Percentiles rank a stretch among this genome's conserved stretches.
These are phyloP conservation scores for Proisotoma minuta DNA, from an alignment of 2,888 invertebrate genomes.

Conservation along the genomic window DNA sequence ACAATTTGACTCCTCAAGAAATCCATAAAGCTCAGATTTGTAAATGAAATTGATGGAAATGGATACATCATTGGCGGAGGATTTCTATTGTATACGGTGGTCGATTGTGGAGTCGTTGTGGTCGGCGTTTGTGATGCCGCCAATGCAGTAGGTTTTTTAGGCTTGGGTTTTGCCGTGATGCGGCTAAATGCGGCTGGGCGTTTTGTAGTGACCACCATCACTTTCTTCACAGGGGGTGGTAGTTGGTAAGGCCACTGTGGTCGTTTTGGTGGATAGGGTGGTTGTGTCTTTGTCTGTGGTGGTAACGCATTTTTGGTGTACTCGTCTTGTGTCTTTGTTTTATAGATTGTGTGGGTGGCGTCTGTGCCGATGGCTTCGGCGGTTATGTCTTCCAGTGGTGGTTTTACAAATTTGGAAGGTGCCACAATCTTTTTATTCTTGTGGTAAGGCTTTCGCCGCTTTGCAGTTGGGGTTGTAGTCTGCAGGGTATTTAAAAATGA, in stretches of 20 bases:
- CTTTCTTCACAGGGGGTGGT: slow-evolving; percentile 24
- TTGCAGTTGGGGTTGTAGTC: slow-evolving; percentile 12
- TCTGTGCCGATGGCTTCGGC: slow-evolving; percentile 37
- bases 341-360: slow-evolving; percentile 42
- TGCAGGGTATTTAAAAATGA: too few species aligned
- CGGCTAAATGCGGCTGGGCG: slow-evolving; percentile 31
- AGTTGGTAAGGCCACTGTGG: slow-evolving; percentile 33
- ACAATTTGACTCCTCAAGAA: slow-evolving; percentile 44
- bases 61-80: slow-evolving; percentile 34
- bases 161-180: slow-evolving; percentile 33
- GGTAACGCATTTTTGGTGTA: slow-evolving; percentile 33
- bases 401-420: slow-evolving; percentile 41
- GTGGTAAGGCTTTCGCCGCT: slow-evolving; percentile 19
- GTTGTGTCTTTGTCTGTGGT: slow-evolving; percentile 18
- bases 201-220: slow-evolving; percentile 28
- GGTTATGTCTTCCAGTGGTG: slow-evolving; percentile 36
- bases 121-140: slow-evolving; percentile 41
- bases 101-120: slow-evolving; percentile 38
- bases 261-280: slow-evolving; percentile 30
- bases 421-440: slow-evolving; percentile 33
- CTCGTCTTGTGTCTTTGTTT: slow-evolving; percentile 29
- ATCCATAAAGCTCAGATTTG: slow-evolving; percentile 44
- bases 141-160: slow-evolving; percentile 24
- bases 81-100: slow-evolving; percentile 41
- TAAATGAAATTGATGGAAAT: slow-evolving; percentile 32